Conservation (phyloP, 2,888 invertebrate species). For the Criorhina ranunculi region DNA sequence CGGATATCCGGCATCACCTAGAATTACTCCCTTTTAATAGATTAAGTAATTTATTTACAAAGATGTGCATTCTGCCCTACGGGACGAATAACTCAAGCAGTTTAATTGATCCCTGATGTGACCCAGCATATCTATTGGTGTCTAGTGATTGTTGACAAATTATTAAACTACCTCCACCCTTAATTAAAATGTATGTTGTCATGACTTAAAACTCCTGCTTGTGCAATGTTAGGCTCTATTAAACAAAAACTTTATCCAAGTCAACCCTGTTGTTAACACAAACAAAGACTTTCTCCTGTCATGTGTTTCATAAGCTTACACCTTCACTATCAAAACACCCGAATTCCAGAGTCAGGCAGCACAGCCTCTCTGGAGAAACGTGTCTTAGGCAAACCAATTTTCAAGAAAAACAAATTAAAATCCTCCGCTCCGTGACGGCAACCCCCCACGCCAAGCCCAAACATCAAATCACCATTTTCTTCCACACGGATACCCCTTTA, state of each 20-base stretch:
- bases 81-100: background rate
- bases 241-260: slow-evolving; percentile 11
- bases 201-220: background rate
- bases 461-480: slow-evolving; percentile 71
- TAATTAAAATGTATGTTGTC: background rate
- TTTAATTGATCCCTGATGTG: background rate
- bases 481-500: slow-evolving; percentile 75
- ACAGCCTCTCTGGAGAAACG: slow-evolving; percentile 3
- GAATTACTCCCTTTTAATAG: background rate
- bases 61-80: background rate
- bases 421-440: slow-evolving; percentile 54
- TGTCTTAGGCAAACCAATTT: slow-evolving; percentile 71
- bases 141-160: background rate
- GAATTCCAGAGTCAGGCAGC: slow-evolving; percentile 23
- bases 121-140: background rate
- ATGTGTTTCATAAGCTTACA: slow-evolving; percentile 28
- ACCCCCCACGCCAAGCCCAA: slow-evolving; percentile 34
- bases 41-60: slow-evolving; percentile 7
- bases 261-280: slow-evolving; percentile 24
- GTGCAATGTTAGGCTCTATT: slow-evolving; percentile 6
- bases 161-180: background rate
- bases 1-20: slow-evolving; percentile 1
- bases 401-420: slow-evolving; percentile 73
- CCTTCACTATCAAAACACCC: slow-evolving; percentile 32
- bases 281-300: background rate